phyloP scores from a whole-genome alignment of 1,140 invertebrate species.

The Tigriopus japonicus region DNA sequence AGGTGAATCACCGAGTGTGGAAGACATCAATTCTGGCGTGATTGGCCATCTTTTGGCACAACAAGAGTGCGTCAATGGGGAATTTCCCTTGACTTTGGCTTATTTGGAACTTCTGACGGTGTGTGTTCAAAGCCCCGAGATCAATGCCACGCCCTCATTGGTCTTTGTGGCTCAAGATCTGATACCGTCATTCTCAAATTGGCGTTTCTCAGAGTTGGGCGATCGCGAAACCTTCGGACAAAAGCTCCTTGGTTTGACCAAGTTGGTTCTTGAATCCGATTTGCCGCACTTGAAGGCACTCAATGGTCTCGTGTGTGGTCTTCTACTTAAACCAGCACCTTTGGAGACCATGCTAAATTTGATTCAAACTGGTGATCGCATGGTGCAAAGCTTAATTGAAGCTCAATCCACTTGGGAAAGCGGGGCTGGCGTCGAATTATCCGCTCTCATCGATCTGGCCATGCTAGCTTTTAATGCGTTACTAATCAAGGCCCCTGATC shows the following conservation, averaged over 20 bases:
- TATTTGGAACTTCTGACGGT: slow-evolving; percentile 5
- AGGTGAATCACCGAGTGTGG: not conserved
- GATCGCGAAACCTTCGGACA: slow-evolving; percentile 8
- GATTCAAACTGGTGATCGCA: not conserved
- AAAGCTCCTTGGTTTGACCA: not conserved
- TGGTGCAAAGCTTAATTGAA: not conserved
- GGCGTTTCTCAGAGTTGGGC: slow-evolving; percentile 5
- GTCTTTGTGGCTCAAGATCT: slow-evolving; percentile 12
- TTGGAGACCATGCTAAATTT: not conserved
- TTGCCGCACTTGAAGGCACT: too few relatives aligned
- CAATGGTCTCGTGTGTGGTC: not conserved
- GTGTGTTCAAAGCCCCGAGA: not conserved
- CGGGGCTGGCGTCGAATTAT: not conserved
- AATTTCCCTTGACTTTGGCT: slow-evolving; percentile 13
- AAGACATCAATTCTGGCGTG: slow-evolving; percentile 1
- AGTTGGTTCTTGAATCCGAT: too few relatives aligned
- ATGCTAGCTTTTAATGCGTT: not conserved
- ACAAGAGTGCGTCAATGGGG: slow-evolving; percentile 13
- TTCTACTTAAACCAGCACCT: not conserved
- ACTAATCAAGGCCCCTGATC: not conserved
- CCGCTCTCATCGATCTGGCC: not conserved
- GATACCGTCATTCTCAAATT: slow-evolving; percentile 12
- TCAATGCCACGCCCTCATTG: slow-evolving; percentile 5
- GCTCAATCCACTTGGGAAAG: slow-evolving; percentile 1
- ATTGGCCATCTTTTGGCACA: slow-evolving; percentile 11